Evolutionary conservation across 53 echinoderm and acorn worm species (phyloP), one percentile per base, ranked within the genome.

Genomic region (Arbacia lixula): DNA sequence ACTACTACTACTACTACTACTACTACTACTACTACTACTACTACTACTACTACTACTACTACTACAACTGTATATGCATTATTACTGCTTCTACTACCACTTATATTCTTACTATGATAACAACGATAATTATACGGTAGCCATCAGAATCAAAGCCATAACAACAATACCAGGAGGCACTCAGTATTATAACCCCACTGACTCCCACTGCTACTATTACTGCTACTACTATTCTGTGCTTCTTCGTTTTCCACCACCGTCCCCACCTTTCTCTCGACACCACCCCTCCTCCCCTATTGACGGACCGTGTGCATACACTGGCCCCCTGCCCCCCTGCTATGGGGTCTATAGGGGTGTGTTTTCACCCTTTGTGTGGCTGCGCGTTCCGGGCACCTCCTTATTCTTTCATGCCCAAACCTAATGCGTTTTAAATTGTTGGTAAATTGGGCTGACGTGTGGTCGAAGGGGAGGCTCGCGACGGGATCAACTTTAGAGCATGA

Each of bases 351-450:
- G 66, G n/a, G 36, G 66, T 37, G 66, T 66, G n/a, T n/a, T n/a
- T n/a, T n/a, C n/a, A n/a, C n/a, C n/a, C n/a, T n/a, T n/a, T n/a
- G n/a, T 21, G n/a, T 16, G 21, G 57, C 8, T 8, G 57, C 33
- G 36, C 34, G 24, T 54, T 75, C 53, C 54, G 30, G 53, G 75
- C 53, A 28, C 54, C n/a, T 20, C 46, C 66, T 41, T 71, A 75
- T 53, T 53, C 75, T 53, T 53, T 53, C 30, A 49, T 38, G 5
- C 21, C 57, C 32, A 19, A 36, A 53, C 53, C 33, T 75, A 75
- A 75, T 75, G 75, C 75, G 54, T 75, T 75, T 75, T 75, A 75
- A 75, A 75, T 75, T 53, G 75, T 75, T 53, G 53, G 75, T 54
- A 75, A 75, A 75, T 75, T 75, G 75, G 75, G 75, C 75, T 75